Conservation (phyloP, 2,888 invertebrate genomes). For the Acanthoscelides obtectus region DNA sequence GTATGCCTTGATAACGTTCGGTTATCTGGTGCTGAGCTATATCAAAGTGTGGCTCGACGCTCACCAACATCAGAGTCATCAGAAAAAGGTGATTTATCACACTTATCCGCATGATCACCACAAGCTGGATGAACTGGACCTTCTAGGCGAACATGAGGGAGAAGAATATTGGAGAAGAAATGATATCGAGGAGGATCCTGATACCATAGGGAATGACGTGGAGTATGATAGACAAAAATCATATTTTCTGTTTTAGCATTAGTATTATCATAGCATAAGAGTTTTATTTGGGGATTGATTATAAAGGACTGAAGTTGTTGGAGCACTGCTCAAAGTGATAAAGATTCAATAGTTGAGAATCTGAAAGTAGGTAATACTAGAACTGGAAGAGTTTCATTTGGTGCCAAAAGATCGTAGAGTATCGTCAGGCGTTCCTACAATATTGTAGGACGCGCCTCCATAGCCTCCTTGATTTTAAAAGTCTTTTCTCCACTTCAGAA, state of each 20-base stretch:
- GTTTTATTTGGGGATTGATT: no score
- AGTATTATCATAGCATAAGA: no score
- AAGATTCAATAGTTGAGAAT: no score
- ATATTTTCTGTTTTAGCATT: neutral
- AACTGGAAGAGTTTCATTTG: no score
- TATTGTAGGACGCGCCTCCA: no score
- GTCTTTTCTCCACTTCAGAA: no score
- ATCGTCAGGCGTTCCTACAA: no score
- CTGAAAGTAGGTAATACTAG: no score
- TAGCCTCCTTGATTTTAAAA: no score
- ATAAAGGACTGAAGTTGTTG: no score
- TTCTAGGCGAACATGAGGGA: constrained; percentile 46
- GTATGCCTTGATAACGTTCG: constrained; percentile 68
- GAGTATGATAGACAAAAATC: neutral
- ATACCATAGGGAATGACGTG: neutral
- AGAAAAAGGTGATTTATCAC: constrained; percentile 32
- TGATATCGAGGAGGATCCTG: constrained; percentile 1
- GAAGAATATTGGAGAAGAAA: constrained; percentile 17
- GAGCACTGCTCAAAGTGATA: no score
- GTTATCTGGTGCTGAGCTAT: constrained; percentile 64
- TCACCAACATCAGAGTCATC: constrained; percentile 64
- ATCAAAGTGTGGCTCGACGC: constrained; percentile 70
- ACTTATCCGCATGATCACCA: neutral
- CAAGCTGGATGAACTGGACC: constrained; percentile 54
- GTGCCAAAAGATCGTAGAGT: no score